Evolutionary conservation across 1,140 invertebrate genomes (phyloP), one percentile per base, ranked within the genome.

Genomic region (Pemphigus obesinymphae): DNA sequence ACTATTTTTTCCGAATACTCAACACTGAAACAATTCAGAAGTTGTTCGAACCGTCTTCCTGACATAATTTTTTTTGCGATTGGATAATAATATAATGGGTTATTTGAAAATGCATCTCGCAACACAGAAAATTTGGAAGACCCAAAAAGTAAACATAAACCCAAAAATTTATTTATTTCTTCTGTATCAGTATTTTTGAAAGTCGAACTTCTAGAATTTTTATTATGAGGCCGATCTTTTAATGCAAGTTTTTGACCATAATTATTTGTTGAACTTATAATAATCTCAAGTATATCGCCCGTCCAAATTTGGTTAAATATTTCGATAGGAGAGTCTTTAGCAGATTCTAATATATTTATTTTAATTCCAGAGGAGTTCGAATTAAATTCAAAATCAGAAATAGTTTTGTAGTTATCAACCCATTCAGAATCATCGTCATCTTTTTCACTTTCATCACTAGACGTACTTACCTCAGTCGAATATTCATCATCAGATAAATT

Each of bases 91-190:
- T 68, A 43, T 3, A 68, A 43, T 0, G 66, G 66, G n/a, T 43
- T 68, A 3, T 43, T 68, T 68, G 37, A 68, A 0, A 68, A 68
- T 68, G 63, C 34, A 68, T 68, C 31, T 68, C 63, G 31, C 66
- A 68, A 68, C 31, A 68, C 66, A 23, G 66, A 68, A 43, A 68
- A 68, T 68, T 68, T 68, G 37, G 34, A 3, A 68, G 34, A 68
- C 7, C 37, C 66, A 68, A 68, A 68, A 68, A 68, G 66, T 40
- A 43, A 68, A 68, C 66, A 68, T 68, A 68, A 43, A 11, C 66
- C 37, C 37, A 43, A 68, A 68, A 68, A 68, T 68, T 0, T 68
- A 40, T 68, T 26, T 17, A 68, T 23, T 68, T 40, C 34, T 68
- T 40, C 66, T 68, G 8, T 68, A 23, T 68, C 34, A 2, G 66